These are phyloP conservation scores for Choloepus hoffmanni DNA, from an alignment of 2,113 vertebrate genomes.

Conservation along the genomic window DNA sequence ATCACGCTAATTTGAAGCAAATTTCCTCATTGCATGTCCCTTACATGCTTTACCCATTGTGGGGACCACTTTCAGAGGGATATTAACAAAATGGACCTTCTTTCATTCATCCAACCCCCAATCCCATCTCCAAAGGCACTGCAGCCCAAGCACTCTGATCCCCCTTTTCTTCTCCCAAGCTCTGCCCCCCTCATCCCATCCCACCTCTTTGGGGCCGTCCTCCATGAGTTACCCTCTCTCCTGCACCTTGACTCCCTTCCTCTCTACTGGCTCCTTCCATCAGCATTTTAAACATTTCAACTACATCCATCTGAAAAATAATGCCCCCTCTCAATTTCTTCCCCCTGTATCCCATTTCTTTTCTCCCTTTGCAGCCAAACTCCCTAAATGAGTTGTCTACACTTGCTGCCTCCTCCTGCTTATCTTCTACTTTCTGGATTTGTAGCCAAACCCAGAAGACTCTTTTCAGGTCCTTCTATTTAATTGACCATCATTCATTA, in stretches of 20 bases:
- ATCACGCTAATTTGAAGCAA: neutral
- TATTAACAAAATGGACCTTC: neutral
- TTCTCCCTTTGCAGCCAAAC: neutral
- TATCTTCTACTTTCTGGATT: neutral
- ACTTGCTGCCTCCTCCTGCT: neutral
- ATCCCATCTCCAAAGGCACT: neutral
- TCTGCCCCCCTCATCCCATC: neutral
- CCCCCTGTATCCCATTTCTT: neutral
- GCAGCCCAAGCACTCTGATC: neutral
- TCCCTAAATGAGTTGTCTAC: neutral
- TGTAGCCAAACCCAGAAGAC: neutral
- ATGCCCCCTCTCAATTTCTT: neutral
- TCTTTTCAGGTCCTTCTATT: neutral
- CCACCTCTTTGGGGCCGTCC: neutral
- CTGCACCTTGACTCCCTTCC: neutral
- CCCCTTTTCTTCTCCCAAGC: neutral
- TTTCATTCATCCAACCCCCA: neutral
- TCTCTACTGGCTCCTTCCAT: neutral
- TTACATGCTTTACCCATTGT: neutral
- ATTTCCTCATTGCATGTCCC: neutral
- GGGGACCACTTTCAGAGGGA: neutral
- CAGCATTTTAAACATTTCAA: neutral
- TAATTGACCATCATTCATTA: neutral
- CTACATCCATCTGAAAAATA: neutral
- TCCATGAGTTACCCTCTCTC: neutral